Evolutionary conservation across 2,797 vertebrate species (phyloP).

Genomic region (Eulemur mongoz): DNA sequence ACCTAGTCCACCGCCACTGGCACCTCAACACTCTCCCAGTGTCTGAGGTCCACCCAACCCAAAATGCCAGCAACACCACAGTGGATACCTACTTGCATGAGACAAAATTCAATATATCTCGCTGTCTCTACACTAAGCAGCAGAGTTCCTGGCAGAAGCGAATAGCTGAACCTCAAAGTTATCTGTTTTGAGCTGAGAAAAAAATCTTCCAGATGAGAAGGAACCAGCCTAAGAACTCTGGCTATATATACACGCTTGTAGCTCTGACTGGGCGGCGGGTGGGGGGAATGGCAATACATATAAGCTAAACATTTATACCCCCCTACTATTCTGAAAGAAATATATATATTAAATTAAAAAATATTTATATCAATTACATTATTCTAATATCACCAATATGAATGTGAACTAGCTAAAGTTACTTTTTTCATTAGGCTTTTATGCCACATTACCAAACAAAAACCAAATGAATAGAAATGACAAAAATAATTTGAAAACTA

Average conservation of each 20-base stretch:
- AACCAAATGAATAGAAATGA: neutral
- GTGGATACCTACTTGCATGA: neutral
- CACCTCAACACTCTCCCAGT: neutral
- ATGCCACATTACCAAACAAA: neutral
- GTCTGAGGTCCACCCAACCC: neutral
- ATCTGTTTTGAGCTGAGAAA: neutral
- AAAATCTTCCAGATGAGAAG: neutral
- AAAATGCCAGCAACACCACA: neutral
- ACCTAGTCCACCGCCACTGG: neutral
- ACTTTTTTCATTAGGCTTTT: constrained; percentile 21
- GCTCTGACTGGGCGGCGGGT: no score
- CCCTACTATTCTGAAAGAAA: no score
- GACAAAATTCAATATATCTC: neutral
- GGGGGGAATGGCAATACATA: no score
- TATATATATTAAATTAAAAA: no score
- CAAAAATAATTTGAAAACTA: constrained; percentile 4
- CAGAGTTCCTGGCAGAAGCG: neutral
- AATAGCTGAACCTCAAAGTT: neutral
- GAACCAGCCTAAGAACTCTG: neutral
- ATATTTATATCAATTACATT: neutral
- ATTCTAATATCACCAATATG: neutral
- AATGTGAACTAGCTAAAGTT: neutral
- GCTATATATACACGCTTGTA: no score
- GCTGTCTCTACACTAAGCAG: neutral
- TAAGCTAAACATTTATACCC: no score